Evolutionary conservation across 2,888 invertebrate genomes (phyloP).

Genomic region (Cactoblastis cactorum): DNA sequence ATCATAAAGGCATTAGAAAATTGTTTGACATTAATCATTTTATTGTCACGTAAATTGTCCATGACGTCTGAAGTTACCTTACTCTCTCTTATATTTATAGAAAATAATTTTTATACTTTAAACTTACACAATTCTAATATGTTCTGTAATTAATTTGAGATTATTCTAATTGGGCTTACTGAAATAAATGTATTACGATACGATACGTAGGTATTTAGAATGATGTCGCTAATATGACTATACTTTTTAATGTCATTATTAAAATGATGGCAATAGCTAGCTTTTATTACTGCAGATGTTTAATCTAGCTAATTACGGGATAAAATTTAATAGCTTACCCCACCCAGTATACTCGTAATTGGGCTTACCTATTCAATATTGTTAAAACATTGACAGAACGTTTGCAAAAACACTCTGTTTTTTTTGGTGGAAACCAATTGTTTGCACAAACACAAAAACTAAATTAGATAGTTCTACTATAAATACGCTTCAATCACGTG

Average conservation of each 20-base stretch:
- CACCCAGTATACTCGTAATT: too few relatives aligned
- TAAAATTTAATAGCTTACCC: too few relatives aligned
- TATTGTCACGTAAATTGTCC: background rate
- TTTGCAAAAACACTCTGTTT: too few relatives aligned
- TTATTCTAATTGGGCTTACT: background rate
- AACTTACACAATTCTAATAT: background rate
- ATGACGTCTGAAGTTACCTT: background rate
- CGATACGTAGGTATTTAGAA: background rate
- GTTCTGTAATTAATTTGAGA: background rate
- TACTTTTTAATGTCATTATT: too few relatives aligned
- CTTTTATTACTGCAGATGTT: too few relatives aligned
- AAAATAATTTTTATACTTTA: background rate
- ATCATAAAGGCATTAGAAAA: constrained; percentile 1
- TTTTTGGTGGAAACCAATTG: too few relatives aligned
- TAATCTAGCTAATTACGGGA: too few relatives aligned
- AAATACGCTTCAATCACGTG: background rate
- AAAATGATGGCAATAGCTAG: too few relatives aligned
- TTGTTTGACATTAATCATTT: background rate
- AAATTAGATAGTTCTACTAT: too few relatives aligned
- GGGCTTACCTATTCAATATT: too few relatives aligned
- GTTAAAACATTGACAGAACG: too few relatives aligned
- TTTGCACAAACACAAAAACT: background rate
- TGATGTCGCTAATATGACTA: background rate
- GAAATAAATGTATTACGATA: too few relatives aligned
- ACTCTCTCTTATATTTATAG: background rate